A percentile compares a stretch with the other conserved stretches of the same genome.
phyloP scores from a whole-genome alignment of 2,797 vertebrate genomes.

The Nyctibius grandis region DNA sequence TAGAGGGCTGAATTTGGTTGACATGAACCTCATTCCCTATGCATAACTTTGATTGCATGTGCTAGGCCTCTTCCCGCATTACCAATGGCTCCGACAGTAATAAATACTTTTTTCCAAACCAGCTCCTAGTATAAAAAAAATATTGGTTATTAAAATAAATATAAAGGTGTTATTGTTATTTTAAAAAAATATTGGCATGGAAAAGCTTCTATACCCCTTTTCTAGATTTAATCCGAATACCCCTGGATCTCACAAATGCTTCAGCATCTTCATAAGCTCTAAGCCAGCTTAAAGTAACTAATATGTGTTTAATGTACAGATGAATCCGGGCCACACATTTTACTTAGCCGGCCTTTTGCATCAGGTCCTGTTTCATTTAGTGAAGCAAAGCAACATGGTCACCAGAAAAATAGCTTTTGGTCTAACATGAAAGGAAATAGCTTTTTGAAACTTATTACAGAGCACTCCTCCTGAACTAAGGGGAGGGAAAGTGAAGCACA shows the following conservation, averaged over 20 bases:
- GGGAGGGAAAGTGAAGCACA: neutral
- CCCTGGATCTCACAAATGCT: neutral
- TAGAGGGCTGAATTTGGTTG: neutral
- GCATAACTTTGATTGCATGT: neutral
- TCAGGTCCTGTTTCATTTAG: neutral
- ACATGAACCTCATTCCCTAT: neutral
- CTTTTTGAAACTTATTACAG: neutral
- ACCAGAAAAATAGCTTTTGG: neutral
- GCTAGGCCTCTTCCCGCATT: neutral
- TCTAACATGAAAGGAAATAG: neutral
- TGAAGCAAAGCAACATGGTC: neutral
- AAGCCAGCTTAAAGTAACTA: neutral
- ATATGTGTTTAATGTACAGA: fast-evolving
- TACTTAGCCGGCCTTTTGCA: neutral
- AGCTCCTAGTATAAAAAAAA: neutral
- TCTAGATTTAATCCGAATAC: neutral
- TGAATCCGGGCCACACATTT: neutral
- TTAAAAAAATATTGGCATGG: neutral
- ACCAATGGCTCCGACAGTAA: neutral
- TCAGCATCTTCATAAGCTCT: neutral
- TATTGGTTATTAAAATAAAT: neutral
- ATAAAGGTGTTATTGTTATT: neutral
- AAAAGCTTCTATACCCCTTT: neutral
- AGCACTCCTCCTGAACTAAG: neutral
- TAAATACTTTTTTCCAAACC: neutral